Base-by-base conservation (phyloP, 2,888 invertebrate species). In the Chelonus formosanus region DNA sequence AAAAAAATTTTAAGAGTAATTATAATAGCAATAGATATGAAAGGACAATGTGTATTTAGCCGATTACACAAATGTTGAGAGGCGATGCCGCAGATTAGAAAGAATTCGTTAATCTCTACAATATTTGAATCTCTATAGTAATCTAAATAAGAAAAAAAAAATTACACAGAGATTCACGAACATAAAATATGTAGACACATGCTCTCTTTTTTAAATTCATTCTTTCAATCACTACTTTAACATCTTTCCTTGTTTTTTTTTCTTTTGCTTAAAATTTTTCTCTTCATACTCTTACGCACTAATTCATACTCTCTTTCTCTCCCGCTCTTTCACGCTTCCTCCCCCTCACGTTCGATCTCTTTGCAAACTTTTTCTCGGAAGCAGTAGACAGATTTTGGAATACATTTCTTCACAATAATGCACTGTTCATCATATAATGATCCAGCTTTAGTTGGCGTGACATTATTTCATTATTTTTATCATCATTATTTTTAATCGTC, bases 341-440 rank as follows among this genome's bases (percentile, higher is more conserved):
- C 40, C 6, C 40, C 40, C 40, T 6, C 40, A 5, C 40, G 40
- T 40, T 4, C 40, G 67, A 68, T 71, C 54, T 68, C 63, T 67
- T 55, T 64, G 56, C 69, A 70, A 71, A 73, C 73, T 73, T 74
- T 78, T 72, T 74, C 68, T 79, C 79, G 80, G 80, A 80, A 80
- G 80, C 78, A 78, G 77, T 78, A 78, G 80, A 81, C 80, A 80
- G 79, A 77, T 77, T 78, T 73, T 65, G 68, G 59, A 70, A 70
- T 69, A 70, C 71, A 64, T 44, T 69, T 61, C 68, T 68, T 70
- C 72, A 69, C 63, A 66, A 68, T 61, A 60, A 52, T 62, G 59
- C 54, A 55, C 60, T 45, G 45, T 36, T 32, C 20, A 52, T 52
- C 8, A 34, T 52, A 32, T 40, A 52, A 32, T 52, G 34, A 52